Evolutionary conservation across 2,113 vertebrate species (phyloP).

Genomic region (Capreolus pygargus): DNA sequence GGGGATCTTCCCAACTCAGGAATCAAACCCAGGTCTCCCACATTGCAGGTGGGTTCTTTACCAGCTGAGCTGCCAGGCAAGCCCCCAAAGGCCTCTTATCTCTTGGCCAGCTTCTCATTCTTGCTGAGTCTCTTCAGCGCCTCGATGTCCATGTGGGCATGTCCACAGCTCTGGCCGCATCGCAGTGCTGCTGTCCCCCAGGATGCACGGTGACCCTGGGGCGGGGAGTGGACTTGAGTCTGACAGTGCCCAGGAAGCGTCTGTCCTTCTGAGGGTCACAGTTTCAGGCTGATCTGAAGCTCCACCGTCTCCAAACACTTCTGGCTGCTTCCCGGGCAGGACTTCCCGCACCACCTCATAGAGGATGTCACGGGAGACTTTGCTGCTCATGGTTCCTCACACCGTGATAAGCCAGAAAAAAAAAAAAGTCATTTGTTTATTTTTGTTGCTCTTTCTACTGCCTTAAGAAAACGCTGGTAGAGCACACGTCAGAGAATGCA

Average conservation of each 20-base stretch:
- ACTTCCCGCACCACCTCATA: neutral
- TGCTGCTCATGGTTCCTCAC: neutral
- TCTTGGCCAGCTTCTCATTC: neutral
- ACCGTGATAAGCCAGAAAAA: fast-evolving
- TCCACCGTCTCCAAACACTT: fast-evolving
- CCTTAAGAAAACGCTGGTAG: neutral
- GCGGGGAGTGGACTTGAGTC: neutral
- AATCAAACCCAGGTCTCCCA: neutral
- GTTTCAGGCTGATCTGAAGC: neutral
- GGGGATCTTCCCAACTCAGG: neutral
- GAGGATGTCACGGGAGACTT: neutral
- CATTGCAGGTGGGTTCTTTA: neutral
- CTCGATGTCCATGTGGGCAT: neutral
- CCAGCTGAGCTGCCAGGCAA: neutral
- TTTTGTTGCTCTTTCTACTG: neutral
- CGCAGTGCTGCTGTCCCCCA: neutral
- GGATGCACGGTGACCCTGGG: neutral
- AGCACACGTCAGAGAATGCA: fast-evolving
- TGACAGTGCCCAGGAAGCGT: neutral
- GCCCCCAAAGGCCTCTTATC: neutral
- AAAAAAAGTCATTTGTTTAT: neutral
- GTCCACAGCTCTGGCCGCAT: fast-evolving
- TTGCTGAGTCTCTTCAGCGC: neutral
- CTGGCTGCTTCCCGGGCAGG: neutral
- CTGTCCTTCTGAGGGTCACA: neutral